phyloP scores from a whole-genome alignment of 2,888 invertebrate genomes.

The Leptarthrus brevirostris region DNA sequence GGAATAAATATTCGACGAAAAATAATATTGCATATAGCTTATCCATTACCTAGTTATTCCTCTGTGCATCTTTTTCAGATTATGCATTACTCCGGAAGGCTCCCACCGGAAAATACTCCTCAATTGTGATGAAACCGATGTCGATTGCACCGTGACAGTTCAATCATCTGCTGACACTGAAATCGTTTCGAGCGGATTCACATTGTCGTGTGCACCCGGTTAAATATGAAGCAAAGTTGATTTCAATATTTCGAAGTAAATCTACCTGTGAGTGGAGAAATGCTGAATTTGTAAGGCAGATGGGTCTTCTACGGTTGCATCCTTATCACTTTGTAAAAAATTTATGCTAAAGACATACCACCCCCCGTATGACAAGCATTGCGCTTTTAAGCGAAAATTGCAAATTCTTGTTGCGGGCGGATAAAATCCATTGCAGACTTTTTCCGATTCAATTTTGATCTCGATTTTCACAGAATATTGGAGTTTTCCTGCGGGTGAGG shows the following conservation, averaged over 20 bases:
- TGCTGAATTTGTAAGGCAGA: neutral
- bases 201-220: slow-evolving; percentile 28
- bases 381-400: slow-evolving; percentile 44
- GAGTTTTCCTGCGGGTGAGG: neutral
- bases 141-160: slow-evolving; percentile 30
- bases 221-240: slow-evolving; percentile 22
- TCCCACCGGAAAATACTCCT: neutral
- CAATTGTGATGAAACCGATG: neutral
- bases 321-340: slow-evolving; percentile 12
- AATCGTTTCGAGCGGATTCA: slow-evolving; percentile 28
- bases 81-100: neutral
- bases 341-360: slow-evolving; percentile 34
- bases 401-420: slow-evolving; percentile 36
- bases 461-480: slow-evolving; percentile 23
- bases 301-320: neutral
- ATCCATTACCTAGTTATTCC: slow-evolving; percentile 19
- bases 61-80: neutral
- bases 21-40: too few relatives aligned
- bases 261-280: neutral
- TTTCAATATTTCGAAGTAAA: slow-evolving; percentile 16
- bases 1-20: neutral
- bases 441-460: slow-evolving; percentile 14
- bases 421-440: slow-evolving; percentile 31
- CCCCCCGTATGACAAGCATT: neutral
- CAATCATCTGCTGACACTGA: slow-evolving; percentile 37